phyloP scores from a whole-genome alignment of 2,797 vertebrate genomes.

The Pangasius macronema region DNA sequence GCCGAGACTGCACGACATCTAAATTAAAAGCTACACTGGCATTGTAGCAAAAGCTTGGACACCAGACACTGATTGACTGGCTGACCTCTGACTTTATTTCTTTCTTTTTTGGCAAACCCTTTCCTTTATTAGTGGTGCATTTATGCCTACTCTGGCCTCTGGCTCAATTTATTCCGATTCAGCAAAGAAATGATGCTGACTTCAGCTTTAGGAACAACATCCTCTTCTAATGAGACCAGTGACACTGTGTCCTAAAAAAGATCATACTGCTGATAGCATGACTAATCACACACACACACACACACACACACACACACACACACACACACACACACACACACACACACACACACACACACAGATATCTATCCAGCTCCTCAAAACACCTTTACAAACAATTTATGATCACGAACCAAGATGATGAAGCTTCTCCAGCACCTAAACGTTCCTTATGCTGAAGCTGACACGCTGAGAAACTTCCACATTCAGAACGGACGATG shows the following conservation, averaged over 20 bases:
- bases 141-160: not conserved
- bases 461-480: not conserved
- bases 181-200: not conserved
- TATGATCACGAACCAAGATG: not conserved
- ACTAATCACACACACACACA: not conserved
- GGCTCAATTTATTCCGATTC: not conserved
- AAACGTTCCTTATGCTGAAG: not conserved
- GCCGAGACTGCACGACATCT: not conserved
- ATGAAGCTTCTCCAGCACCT: not conserved
- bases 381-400: not conserved
- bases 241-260: not conserved
- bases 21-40: not conserved
- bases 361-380: not conserved
- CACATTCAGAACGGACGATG: not conserved
- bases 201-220: not conserved
- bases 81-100: not conserved
- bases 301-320: not conserved
- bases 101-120: not conserved
- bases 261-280: not conserved
- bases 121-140: not conserved
- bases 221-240: not conserved
- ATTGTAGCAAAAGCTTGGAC: not conserved
- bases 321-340: not conserved
- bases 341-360: not conserved
- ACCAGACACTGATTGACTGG: not conserved